phyloP scores from a whole-genome alignment of 2,888 invertebrate species.

The Hybos culiciformis region DNA sequence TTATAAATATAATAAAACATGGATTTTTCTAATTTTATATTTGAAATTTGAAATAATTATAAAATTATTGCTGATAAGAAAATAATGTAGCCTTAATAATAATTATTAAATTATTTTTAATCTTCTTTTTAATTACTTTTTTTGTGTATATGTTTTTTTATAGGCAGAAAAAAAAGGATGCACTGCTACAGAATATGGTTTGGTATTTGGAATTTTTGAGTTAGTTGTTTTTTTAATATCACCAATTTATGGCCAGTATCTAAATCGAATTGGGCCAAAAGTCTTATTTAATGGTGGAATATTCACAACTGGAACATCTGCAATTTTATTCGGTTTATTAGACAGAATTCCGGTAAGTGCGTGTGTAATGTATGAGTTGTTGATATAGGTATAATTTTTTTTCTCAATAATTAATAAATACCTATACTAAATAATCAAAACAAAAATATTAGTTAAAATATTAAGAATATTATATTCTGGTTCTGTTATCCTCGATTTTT shows the following conservation, averaged over 20 bases:
- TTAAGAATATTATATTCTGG: too few species aligned
- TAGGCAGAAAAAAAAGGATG: constrained; percentile 65
- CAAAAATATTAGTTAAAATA: background rate
- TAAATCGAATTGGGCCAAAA: constrained; percentile 67
- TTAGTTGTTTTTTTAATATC: constrained; percentile 69
- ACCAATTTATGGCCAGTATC: constrained; percentile 66
- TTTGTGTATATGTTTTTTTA: constrained; percentile 3
- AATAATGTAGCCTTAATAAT: too few species aligned
- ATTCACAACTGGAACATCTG: constrained; percentile 67
- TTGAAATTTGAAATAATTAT: too few species aligned
- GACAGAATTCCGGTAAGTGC: constrained; percentile 15
- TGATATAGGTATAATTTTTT: too few species aligned
- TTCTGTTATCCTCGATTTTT: too few species aligned
- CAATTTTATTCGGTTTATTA: constrained; percentile 57
- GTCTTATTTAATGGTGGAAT: constrained; percentile 70
- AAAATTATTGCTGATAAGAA: too few species aligned
- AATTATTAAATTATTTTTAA: too few species aligned
- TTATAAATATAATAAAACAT: too few species aligned
- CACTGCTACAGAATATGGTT: constrained; percentile 66
- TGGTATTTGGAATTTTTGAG: constrained; percentile 79
- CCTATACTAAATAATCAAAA: background rate
- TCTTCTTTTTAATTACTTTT: too few species aligned
- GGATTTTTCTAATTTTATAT: too few species aligned
- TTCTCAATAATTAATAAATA: too few species aligned
- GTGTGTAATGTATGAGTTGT: too few species aligned